A percentile compares a stretch with the other conserved stretches of the same genome.
Conservation (phyloP, 2,888 invertebrate species). For the Ferrisia virgata region DNA sequence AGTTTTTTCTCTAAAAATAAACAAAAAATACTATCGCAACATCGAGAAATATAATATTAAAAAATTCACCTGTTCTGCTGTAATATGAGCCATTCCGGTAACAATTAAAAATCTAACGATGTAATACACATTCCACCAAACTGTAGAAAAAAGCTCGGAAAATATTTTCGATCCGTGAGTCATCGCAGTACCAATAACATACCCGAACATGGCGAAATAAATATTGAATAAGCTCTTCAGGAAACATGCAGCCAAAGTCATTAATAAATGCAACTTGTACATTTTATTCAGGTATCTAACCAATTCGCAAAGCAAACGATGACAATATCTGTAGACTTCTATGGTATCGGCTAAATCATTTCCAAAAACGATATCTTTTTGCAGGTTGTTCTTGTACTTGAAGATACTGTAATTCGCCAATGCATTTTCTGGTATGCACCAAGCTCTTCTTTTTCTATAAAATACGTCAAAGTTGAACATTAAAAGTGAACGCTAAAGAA, state of each 20-base stretch:
- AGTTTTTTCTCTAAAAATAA: background rate
- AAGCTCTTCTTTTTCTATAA: background rate
- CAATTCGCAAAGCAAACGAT: conserved; percentile 47
- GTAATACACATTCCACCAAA: conserved; percentile 47
- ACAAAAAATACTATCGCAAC: background rate
- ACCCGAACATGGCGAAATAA: conserved; percentile 49
- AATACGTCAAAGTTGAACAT: background rate
- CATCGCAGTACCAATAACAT: conserved; percentile 46
- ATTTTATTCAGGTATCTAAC: conserved; percentile 47
- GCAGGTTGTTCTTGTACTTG: conserved; percentile 16
- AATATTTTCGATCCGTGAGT: conserved; percentile 41
- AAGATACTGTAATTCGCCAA: background rate
- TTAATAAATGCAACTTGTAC: conserved; percentile 47
- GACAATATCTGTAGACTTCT: conserved; percentile 47
- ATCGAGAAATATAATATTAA: no score
- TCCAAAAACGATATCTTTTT: background rate
- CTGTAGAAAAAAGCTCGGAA: conserved; percentile 45
- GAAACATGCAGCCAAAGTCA: conserved; percentile 47
- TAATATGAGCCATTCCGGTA: conserved; percentile 46
- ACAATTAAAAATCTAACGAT: conserved; percentile 46
- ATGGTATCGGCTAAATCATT: conserved; percentile 45
- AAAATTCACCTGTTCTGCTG: conserved; percentile 46
- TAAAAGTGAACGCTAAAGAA: no score
- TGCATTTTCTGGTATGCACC: background rate
- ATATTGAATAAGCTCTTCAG: conserved; percentile 47